Percentiles rank a stretch among this genome's conserved stretches.
phyloP scores from a whole-genome alignment of 2,113 vertebrate species.

The Nyctereutes procyonoides region DNA sequence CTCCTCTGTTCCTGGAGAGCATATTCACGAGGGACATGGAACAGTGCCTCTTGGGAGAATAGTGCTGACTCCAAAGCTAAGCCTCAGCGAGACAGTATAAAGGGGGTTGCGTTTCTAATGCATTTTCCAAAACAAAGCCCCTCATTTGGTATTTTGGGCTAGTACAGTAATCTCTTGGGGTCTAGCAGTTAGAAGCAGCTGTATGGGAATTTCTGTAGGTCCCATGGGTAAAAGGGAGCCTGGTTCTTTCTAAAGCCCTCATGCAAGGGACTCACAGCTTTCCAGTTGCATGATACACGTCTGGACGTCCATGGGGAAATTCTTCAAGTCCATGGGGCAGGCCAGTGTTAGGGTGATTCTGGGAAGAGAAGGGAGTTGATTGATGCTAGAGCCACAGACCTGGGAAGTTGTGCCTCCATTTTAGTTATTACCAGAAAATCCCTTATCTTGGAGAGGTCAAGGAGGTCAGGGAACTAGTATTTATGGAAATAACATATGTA shows the following conservation, averaged over 20 bases:
- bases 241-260: neutral
- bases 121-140: neutral
- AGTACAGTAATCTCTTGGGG: neutral
- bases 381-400: neutral
- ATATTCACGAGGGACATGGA: neutral
- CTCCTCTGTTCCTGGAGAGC: neutral
- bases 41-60: neutral
- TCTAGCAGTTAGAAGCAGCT: neutral
- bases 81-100: neutral
- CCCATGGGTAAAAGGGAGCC: neutral
- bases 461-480: neutral
- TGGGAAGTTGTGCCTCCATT: neutral
- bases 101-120: neutral
- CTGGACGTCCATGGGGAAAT: slow-evolving; percentile 99
- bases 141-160: neutral
- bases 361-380: slow-evolving; percentile 69
- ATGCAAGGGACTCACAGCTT: slow-evolving; percentile 94
- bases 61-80: neutral
- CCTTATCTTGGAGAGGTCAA: neutral
- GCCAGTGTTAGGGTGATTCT: slow-evolving; percentile 98
- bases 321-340: slow-evolving; percentile 99
- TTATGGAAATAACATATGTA: neutral
- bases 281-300: slow-evolving; percentile 99
- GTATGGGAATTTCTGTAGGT: neutral
- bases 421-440: neutral